Percentiles rank a stretch among this genome's conserved stretches.
These are phyloP conservation scores for Brachyalestes nurse DNA, from an alignment of 2,797 vertebrate genomes.

Conservation along the genomic window DNA sequence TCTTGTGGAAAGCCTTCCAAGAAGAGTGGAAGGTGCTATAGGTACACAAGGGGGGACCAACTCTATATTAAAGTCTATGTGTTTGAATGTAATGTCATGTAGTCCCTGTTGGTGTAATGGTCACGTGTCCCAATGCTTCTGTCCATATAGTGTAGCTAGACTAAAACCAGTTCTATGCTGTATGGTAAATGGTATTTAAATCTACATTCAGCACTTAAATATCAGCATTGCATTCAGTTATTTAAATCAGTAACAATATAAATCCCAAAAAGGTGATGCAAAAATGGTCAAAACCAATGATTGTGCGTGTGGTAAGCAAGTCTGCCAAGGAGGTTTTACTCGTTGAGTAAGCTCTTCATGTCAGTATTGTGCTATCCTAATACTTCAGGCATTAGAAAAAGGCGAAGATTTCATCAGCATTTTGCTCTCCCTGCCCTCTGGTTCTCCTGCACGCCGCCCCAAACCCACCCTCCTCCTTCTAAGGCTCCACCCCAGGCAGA, in stretches of 20 bases:
- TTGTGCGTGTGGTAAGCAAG: not conserved
- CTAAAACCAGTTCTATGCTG: no score
- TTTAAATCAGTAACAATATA: not conserved
- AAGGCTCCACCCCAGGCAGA: slow-evolving; percentile 51
- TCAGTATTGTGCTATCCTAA: not conserved
- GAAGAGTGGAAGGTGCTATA: no score
- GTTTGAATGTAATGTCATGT: no score
- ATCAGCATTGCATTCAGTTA: slow-evolving; percentile 26
- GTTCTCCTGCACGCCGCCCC: slow-evolving; percentile 4
- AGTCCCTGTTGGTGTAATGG: no score
- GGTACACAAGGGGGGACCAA: no score
- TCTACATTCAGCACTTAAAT: no score
- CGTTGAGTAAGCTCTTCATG: not conserved
- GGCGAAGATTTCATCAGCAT: slow-evolving; percentile 35
- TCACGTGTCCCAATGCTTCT: no score
- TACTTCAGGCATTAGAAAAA: slow-evolving; percentile 12
- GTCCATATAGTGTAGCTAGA: no score
- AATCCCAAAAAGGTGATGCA: not conserved
- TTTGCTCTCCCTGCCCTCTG: slow-evolving; percentile 16
- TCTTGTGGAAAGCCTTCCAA: no score
- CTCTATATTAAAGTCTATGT: no score
- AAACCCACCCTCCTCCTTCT: not conserved
- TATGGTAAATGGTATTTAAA: no score
- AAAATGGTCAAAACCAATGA: not conserved
- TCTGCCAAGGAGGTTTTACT: not conserved